Evolutionary conservation across 2,113 vertebrate genomes (phyloP).

Genomic region (Trichomycterus rosablanca): DNA sequence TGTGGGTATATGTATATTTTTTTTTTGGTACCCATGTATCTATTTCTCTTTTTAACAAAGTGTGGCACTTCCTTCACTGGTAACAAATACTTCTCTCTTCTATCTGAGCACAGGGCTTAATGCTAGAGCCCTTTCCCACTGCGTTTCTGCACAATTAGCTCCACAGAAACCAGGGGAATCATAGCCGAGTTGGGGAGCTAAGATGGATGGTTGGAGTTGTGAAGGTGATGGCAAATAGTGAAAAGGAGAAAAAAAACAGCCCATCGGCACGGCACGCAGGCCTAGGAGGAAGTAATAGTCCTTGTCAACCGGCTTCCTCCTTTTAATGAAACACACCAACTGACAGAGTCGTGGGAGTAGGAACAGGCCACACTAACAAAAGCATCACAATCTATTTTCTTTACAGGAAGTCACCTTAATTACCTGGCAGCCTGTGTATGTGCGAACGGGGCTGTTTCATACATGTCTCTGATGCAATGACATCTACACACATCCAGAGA

Average conservation of each 20-base stretch:
- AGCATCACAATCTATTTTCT: slow-evolving; percentile 41
- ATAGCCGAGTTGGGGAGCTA: slow-evolving; percentile 50
- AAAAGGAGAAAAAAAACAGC: slow-evolving; percentile 44
- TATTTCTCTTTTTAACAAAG: slow-evolving; percentile 32
- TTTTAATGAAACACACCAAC: slow-evolving; percentile 54
- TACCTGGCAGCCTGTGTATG: slow-evolving; percentile 44
- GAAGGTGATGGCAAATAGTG: slow-evolving; percentile 54
- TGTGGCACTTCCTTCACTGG: slow-evolving; percentile 31
- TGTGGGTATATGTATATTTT: background rate
- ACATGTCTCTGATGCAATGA: slow-evolving; percentile 4
- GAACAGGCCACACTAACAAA: slow-evolving; percentile 28
- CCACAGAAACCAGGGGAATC: slow-evolving; percentile 51
- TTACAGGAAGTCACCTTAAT: slow-evolving; percentile 51
- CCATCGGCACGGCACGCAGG: slow-evolving; percentile 41
- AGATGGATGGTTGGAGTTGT: slow-evolving; percentile 57
- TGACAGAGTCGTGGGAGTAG: slow-evolving; percentile 32
- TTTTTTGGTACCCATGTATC: no score
- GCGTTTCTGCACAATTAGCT: slow-evolving; percentile 59
- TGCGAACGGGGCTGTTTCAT: slow-evolving; percentile 12
- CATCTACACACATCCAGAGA: background rate
- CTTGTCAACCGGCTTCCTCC: slow-evolving; percentile 53
- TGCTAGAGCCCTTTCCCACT: slow-evolving; percentile 48
- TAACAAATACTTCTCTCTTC: slow-evolving; percentile 41
- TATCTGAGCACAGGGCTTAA: slow-evolving; percentile 46
- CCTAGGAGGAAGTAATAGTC: slow-evolving; percentile 52